These are phyloP conservation scores for Oxyura jamaicensis DNA, from an alignment of 2,113 vertebrate species.

Conservation along the genomic window DNA sequence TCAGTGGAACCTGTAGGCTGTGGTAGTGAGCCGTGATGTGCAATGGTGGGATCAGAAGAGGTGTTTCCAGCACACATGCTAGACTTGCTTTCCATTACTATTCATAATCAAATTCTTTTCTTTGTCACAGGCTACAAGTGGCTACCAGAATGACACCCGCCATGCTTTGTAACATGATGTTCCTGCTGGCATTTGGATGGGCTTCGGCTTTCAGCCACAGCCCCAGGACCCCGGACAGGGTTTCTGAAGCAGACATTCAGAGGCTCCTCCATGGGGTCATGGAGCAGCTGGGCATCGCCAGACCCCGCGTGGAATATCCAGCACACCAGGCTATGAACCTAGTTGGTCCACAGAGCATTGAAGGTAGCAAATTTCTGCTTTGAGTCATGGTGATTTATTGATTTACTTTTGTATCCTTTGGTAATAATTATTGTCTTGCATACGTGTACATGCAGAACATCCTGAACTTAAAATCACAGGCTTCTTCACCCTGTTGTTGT, in stretches of 20 bases:
- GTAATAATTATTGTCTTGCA: neutral
- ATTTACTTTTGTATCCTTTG: neutral
- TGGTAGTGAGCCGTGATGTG: neutral
- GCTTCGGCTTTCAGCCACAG: conserved; percentile 80
- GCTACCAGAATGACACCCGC: conserved; percentile 5
- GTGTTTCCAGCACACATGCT: accelerated
- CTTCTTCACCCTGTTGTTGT: neutral
- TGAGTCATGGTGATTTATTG: neutral
- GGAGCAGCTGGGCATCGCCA: conserved; percentile 95
- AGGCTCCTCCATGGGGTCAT: conserved; percentile 95
- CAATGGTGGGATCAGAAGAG: neutral
- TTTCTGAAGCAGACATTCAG: conserved; percentile 94
- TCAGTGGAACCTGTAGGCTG: neutral
- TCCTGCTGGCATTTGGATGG: conserved; percentile 77
- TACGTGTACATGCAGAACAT: neutral
- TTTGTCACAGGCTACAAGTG: conserved; percentile 60
- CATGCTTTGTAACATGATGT: conserved; percentile 61
- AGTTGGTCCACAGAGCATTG: conserved; percentile 94
- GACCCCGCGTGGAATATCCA: conserved; percentile 93
- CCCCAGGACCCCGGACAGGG: conserved; percentile 82
- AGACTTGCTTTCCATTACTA: accelerated
- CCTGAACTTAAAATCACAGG: neutral
- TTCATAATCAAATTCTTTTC: neutral
- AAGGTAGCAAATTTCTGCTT: conserved; percentile 81
- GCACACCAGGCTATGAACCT: conserved; percentile 96